phyloP scores from a whole-genome alignment of 2,797 vertebrate species.

The Microhierax caerulescens region DNA sequence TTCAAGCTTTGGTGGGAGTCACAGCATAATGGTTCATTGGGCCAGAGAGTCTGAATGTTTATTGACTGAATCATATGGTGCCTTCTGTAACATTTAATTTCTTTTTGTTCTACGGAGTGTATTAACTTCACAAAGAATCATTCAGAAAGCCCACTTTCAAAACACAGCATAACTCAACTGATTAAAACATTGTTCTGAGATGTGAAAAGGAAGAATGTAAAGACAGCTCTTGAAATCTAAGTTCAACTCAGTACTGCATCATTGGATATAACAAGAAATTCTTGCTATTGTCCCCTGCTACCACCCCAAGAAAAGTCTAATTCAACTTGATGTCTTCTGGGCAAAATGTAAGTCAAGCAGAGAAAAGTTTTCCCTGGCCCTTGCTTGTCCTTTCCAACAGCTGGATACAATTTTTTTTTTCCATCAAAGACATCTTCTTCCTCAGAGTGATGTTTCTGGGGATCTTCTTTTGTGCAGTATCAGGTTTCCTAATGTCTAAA shows the following conservation, averaged over 20 bases:
- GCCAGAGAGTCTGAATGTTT: not conserved
- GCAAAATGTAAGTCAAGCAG: not conserved
- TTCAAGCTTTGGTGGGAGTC: not conserved
- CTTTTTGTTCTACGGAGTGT: not conserved
- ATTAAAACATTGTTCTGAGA: not conserved
- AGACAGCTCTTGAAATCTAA: not conserved
- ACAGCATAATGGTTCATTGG: not conserved
- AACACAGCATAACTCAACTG: not conserved
- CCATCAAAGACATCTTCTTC: not conserved
- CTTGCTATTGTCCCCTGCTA: not conserved
- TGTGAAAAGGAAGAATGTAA: not conserved
- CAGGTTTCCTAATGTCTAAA: not conserved
- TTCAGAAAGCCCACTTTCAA: not conserved
- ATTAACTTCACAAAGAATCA: not conserved
- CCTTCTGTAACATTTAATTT: not conserved
- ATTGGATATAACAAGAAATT: not conserved
- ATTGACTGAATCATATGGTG: not conserved
- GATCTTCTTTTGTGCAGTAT: not conserved
- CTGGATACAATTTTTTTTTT: not conserved
- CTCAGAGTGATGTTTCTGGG: not conserved
- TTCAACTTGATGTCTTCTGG: not conserved
- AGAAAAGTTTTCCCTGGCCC: not conserved
- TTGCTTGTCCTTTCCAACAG: not conserved
- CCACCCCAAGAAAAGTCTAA: not conserved
- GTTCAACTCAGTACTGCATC: not conserved